Conservation (phyloP, 2,888 invertebrate species). For the Torymus aiolomorphi region DNA sequence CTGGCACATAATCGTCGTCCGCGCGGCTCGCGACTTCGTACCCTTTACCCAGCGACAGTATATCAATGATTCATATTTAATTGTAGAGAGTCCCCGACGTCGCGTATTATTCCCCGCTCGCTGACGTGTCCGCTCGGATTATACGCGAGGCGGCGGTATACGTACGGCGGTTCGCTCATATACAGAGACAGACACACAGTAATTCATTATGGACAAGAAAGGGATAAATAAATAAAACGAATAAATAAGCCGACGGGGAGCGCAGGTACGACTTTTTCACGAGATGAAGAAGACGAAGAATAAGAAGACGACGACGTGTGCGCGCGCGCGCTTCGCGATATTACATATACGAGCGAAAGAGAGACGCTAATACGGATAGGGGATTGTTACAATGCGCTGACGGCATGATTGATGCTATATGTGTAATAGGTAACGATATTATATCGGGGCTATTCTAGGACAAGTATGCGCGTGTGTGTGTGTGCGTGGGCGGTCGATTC, state of each 20-base stretch:
- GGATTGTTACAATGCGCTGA: conserved; percentile 12
- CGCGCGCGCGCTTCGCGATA: too few species aligned
- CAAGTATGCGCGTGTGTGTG: background rate
- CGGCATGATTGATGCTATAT: conserved; percentile 30
- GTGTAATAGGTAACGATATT: conserved; percentile 45
- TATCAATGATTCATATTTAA: conserved; percentile 60
- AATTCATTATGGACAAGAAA: conserved; percentile 34
- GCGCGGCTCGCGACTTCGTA: conserved; percentile 42
- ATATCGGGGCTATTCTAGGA: background rate
- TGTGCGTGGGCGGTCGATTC: background rate
- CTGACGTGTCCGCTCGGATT: conserved; percentile 53
- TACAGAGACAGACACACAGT: conserved; percentile 34
- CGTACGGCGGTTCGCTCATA: conserved; percentile 13
- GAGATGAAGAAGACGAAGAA: too few species aligned
- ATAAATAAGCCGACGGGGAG: background rate
- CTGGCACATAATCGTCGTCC: conserved; percentile 46
- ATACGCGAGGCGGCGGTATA: background rate
- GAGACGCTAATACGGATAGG: background rate
- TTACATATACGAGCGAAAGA: too few species aligned
- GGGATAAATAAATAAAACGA: conserved; percentile 37
- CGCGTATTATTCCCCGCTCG: conserved; percentile 53
- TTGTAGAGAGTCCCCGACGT: conserved; percentile 54
- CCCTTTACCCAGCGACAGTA: conserved; percentile 52
- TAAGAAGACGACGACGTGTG: too few species aligned
- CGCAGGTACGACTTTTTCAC: too few species aligned